A percentile compares a stretch with the other conserved stretches of the same genome.
Conservation (phyloP, 1,140 invertebrate genomes). For the Calliopsis andreniformis region DNA sequence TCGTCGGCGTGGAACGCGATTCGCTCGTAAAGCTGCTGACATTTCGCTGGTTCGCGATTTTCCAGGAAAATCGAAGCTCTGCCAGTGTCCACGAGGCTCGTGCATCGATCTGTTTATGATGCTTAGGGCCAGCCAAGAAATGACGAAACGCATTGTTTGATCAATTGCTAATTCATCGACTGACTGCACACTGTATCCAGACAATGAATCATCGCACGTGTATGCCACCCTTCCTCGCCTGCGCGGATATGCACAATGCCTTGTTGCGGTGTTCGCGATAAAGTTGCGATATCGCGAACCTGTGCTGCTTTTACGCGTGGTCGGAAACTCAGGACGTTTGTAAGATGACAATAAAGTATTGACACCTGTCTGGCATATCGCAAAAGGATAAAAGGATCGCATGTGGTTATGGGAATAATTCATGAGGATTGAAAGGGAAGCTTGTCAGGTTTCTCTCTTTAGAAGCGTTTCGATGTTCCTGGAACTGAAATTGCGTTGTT, state of each 20-base stretch:
- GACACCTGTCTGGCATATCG: no score
- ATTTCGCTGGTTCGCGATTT: conserved; percentile 32
- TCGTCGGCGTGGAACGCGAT: not conserved
- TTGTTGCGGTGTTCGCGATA: not conserved
- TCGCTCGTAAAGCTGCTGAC: conserved; percentile 36
- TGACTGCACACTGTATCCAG: not conserved
- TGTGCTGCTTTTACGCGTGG: not conserved
- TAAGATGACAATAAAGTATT: not conserved
- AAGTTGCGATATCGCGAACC: not conserved
- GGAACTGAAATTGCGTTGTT: no score
- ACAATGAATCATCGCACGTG: not conserved
- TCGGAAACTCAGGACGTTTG: not conserved
- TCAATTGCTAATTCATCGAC: not conserved
- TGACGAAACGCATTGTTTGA: not conserved
- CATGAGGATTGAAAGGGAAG: no score
- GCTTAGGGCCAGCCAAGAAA: not conserved
- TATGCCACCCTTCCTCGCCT: not conserved
- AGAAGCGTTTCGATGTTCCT: no score
- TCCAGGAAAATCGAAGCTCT: not conserved
- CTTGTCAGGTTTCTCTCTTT: no score
- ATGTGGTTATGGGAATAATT: no score
- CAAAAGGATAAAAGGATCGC: no score
- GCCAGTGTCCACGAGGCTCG: conserved; percentile 30
- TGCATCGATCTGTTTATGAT: conserved; percentile 17
- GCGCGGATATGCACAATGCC: not conserved